These are phyloP conservation scores for Sander lucioperca DNA, from an alignment of 2,113 vertebrate genomes.

Conservation along the genomic window DNA sequence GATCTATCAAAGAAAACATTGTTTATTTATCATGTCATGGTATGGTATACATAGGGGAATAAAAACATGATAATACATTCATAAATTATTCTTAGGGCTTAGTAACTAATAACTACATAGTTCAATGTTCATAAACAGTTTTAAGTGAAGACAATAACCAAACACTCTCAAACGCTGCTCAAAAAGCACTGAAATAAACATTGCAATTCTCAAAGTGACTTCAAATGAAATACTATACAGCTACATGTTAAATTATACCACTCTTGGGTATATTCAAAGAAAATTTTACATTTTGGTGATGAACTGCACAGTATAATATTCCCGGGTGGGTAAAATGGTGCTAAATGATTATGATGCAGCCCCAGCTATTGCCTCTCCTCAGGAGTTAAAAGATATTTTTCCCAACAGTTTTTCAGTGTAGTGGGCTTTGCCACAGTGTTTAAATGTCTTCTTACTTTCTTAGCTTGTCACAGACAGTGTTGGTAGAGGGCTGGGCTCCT, in stretches of 20 bases:
- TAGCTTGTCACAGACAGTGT: slow-evolving; percentile 89
- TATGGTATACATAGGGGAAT: neutral
- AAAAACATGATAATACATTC: neutral
- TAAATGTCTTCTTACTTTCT: slow-evolving; percentile 88
- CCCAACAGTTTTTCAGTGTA: too few species aligned
- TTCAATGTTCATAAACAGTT: neutral
- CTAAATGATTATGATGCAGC: too few species aligned
- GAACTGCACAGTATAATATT: too few species aligned
- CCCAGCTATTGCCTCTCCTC: too few species aligned
- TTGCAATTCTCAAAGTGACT: too few species aligned
- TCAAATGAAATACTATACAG: too few species aligned
- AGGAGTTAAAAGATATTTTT: too few species aligned
- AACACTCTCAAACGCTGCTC: neutral
- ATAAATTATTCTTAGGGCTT: neutral
- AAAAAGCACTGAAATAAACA: neutral
- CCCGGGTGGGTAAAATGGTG: too few species aligned
- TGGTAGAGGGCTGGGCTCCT: slow-evolving; percentile 80
- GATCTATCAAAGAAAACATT: neutral
- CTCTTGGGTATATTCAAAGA: neutral
- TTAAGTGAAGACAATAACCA: neutral
- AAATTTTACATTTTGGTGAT: neutral
- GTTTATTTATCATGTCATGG: neutral
- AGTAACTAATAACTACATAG: neutral
- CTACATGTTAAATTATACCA: too few species aligned
- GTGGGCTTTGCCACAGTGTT: neutral